A percentile compares a stretch with the other conserved stretches of the same genome.
Evolutionary conservation across 2,888 invertebrate species (phyloP).

Genomic region (Endomychus coccineus): DNA sequence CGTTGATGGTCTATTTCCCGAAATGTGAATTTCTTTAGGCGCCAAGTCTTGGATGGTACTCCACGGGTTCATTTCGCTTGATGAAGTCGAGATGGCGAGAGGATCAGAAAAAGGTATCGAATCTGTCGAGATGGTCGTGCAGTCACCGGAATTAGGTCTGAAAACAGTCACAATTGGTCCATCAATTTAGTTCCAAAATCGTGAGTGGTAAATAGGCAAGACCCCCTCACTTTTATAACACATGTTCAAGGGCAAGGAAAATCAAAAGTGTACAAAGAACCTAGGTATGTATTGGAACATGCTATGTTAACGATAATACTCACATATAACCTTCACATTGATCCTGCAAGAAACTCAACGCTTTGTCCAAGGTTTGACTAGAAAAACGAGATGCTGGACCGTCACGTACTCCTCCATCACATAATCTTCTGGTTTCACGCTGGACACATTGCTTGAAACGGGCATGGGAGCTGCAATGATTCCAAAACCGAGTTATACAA

Average conservation of each 20-base stretch:
- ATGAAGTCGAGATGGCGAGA: constrained; percentile 31
- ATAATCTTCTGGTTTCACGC: constrained; percentile 46
- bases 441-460: constrained; percentile 53
- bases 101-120: constrained; percentile 29
- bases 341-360: constrained; percentile 51
- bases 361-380: constrained; percentile 51
- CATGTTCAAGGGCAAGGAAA: background rate
- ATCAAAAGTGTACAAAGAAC: background rate
- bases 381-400: constrained; percentile 50
- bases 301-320: constrained; percentile 29
- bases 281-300: no score
- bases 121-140: constrained; percentile 33
- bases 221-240: no score
- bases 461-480: constrained; percentile 51
- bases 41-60: constrained; percentile 31
- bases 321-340: constrained; percentile 55
- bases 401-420: constrained; percentile 44
- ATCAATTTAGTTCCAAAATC: no score
- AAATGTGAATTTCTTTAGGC: constrained; percentile 27
- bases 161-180: no score
- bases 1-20: constrained; percentile 24
- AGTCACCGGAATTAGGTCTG: constrained; percentile 50
- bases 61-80: constrained; percentile 40
- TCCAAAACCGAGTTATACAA: no score
- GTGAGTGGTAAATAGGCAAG: no score